Evolutionary conservation across 2,797 vertebrate species (phyloP).

Genomic region (Menidia menidia): DNA sequence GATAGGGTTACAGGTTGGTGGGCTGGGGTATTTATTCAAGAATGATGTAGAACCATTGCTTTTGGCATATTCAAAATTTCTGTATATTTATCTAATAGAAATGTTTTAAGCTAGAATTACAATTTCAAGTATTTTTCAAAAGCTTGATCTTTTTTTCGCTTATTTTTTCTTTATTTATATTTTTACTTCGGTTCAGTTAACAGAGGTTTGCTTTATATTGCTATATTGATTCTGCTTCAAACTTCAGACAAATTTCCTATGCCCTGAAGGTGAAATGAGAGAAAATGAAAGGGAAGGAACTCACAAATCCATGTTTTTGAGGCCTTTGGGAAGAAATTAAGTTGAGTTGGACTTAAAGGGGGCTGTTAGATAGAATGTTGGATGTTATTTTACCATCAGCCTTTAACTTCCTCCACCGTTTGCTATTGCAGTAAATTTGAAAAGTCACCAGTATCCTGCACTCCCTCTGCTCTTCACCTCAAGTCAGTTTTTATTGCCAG

Average conservation of each 20-base stretch:
- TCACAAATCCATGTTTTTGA: slow-evolving; percentile 60
- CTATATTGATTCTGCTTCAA: slow-evolving; percentile 70
- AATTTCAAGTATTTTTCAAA: slow-evolving; percentile 21
- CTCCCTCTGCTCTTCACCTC: slow-evolving; percentile 50
- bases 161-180: neutral
- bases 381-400: slow-evolving; percentile 69
- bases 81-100: slow-evolving; percentile 3
- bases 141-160: slow-evolving; percentile 5
- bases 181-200: slow-evolving; percentile 36
- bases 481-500: slow-evolving; percentile 52
- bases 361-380: slow-evolving; percentile 62
- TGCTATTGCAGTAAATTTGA: slow-evolving; percentile 68
- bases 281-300: slow-evolving; percentile 69
- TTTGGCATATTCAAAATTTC: neutral
- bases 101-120: neutral
- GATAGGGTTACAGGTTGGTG: neutral
- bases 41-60: neutral
- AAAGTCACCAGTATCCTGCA: slow-evolving; percentile 44
- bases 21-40: slow-evolving; percentile 4
- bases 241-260: slow-evolving; percentile 63
- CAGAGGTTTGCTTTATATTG: slow-evolving; percentile 69
- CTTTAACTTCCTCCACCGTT: slow-evolving; percentile 67
- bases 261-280: slow-evolving; percentile 70
- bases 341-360: slow-evolving; percentile 63
- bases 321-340: slow-evolving; percentile 71